Evolutionary conservation across 2,888 invertebrate genomes (phyloP).

Genomic region (Sphaerophoria rueppellii): DNA sequence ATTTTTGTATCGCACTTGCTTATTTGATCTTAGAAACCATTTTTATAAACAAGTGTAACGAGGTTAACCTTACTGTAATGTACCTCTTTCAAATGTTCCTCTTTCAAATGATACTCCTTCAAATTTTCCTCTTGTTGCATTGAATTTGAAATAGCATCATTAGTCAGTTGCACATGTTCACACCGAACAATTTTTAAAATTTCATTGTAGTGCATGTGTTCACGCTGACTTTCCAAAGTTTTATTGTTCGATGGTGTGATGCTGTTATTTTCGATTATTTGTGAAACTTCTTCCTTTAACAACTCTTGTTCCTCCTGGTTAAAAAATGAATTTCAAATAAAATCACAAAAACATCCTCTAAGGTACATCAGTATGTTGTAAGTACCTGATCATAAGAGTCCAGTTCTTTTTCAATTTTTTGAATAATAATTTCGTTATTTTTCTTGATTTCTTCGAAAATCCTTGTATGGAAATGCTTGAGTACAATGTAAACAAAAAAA

Average conservation of each 20-base stretch:
- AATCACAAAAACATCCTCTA: neutral
- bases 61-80: too few relatives aligned
- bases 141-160: conserved; percentile 80
- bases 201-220: conserved; percentile 56
- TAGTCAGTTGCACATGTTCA: conserved; percentile 74
- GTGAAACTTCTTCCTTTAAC: conserved; percentile 78
- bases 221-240: conserved; percentile 64
- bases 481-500: neutral
- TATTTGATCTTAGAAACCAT: too few relatives aligned
- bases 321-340: neutral
- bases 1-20: too few relatives aligned
- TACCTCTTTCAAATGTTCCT: conserved; percentile 79
- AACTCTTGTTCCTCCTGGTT: conserved; percentile 78
- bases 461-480: conserved; percentile 27
- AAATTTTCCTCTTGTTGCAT: conserved; percentile 80
- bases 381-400: conserved; percentile 73
- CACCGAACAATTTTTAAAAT: too few relatives aligned
- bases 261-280: conserved; percentile 81
- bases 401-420: conserved; percentile 68
- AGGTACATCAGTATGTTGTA: neutral
- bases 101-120: too few relatives aligned
- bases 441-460: conserved; percentile 61
- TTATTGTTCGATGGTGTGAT: conserved; percentile 58
- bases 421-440: conserved; percentile 67
- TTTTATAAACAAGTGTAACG: too few relatives aligned